Conservation (phyloP, 2,113 vertebrate species). For the Corydoras sp. region DNA sequence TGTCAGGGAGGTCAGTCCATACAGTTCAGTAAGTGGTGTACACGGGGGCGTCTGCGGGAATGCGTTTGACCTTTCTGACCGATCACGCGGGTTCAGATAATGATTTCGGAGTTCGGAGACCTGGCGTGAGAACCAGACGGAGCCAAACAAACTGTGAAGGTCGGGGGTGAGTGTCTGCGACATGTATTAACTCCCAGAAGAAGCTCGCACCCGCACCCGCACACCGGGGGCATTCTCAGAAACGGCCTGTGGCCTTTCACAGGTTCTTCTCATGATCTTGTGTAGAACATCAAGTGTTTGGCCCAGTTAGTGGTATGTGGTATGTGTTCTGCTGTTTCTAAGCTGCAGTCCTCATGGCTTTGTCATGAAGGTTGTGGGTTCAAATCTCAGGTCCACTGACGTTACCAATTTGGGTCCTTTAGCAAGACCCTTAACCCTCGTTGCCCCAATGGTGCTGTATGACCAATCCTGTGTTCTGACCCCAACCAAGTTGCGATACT, state of each 20-base stretch:
- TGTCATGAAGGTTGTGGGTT: too few species aligned
- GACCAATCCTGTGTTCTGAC: too few species aligned
- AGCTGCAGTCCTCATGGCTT: not conserved
- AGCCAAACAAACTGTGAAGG: slow-evolving; percentile 58
- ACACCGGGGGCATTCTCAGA: slow-evolving; percentile 12
- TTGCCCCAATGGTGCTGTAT: too few species aligned
- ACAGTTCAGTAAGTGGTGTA: slow-evolving; percentile 33
- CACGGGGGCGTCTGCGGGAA: slow-evolving; percentile 33
- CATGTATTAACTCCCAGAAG: slow-evolving; percentile 46
- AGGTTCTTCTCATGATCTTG: slow-evolving; percentile 24
- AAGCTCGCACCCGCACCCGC: slow-evolving; percentile 31
- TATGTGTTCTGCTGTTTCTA: slow-evolving; percentile 12
- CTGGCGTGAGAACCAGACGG: slow-evolving; percentile 53
- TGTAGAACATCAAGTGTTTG: slow-evolving; percentile 26
- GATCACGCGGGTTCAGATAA: slow-evolving; percentile 51
- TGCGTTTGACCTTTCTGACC: slow-evolving; percentile 58
- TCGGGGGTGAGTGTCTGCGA: slow-evolving; percentile 47
- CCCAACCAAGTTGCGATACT: too few species aligned
- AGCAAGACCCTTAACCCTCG: too few species aligned
- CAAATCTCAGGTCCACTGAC: too few species aligned
- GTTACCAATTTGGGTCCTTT: too few species aligned
- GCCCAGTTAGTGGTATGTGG: slow-evolving; percentile 27
- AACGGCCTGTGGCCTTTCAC: slow-evolving; percentile 12
- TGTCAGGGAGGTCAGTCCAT: not conserved
- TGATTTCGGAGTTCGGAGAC: slow-evolving; percentile 48